Conservation (phyloP, 2,888 invertebrate genomes). For the Sinohyriopsis cumingii region DNA sequence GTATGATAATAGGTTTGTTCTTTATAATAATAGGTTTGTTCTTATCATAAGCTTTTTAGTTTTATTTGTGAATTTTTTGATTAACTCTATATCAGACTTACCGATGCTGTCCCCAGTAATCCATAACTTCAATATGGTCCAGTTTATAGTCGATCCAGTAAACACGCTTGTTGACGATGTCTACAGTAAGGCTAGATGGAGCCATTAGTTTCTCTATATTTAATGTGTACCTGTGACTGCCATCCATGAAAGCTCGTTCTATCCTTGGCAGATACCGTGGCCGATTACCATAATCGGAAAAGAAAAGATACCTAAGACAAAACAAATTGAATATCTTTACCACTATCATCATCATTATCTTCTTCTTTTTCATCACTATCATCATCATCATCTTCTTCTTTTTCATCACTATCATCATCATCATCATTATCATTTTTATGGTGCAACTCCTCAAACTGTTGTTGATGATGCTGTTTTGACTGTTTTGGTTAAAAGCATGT, state of each 20-base stretch:
- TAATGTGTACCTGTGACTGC: conserved; percentile 80
- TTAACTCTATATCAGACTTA: conserved; percentile 54
- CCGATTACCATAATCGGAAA: conserved; percentile 76
- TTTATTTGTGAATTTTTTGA: not conserved
- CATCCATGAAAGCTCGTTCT: conserved; percentile 85
- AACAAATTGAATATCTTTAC: conserved; percentile 3
- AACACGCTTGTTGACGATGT: conserved; percentile 89
- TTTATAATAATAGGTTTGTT: no score
- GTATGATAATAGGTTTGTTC: no score
- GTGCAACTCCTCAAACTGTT: no score
- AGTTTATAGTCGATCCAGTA: conserved; percentile 97
- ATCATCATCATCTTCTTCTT: not conserved
- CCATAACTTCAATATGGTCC: conserved; percentile 96
- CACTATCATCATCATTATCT: no score
- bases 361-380: not conserved
- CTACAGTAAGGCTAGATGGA: conserved; percentile 92
- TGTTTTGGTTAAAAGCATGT: no score
- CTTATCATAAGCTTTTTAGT: no score
- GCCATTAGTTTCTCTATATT: conserved; percentile 94
- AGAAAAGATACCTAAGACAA: conserved; percentile 75
- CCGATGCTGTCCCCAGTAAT: conserved; percentile 90
- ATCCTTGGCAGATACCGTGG: conserved; percentile 79
- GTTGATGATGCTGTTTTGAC: no score
- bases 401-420: not conserved
- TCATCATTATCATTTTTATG: not conserved